Conservation (phyloP, 2,888 invertebrate species). For the Oxystoma pomonae region DNA sequence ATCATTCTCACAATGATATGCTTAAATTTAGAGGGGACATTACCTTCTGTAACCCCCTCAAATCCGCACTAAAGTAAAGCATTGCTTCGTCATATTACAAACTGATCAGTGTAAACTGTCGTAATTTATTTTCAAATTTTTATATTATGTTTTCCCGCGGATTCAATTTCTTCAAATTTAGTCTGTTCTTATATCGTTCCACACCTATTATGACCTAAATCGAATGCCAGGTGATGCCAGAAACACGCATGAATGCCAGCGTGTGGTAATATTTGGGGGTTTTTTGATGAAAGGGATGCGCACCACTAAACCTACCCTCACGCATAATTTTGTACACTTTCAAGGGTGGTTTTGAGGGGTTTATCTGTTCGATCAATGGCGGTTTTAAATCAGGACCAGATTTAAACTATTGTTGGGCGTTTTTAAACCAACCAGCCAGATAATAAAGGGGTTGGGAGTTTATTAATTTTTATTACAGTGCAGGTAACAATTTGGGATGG, state of each 20-base stretch:
- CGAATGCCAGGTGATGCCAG: neutral
- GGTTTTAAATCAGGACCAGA: neutral
- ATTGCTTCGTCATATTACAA: too few species aligned
- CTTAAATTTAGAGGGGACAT: too few species aligned
- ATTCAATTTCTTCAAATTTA: too few species aligned
- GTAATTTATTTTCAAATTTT: too few species aligned
- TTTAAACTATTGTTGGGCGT: neutral
- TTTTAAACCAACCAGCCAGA: neutral
- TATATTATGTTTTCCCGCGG: too few species aligned
- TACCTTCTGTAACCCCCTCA: too few species aligned
- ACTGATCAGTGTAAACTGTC: too few species aligned
- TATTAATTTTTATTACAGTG: neutral
- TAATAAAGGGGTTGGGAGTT: neutral
- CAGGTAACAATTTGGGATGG: neutral
- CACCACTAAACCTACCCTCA: constrained; percentile 1
- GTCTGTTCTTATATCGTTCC: too few species aligned
- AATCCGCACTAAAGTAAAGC: too few species aligned
- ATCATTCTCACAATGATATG: too few species aligned
- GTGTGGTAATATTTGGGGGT: constrained; percentile 26
- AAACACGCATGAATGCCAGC: neutral
- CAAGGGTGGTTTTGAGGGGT: neutral
- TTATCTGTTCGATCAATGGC: neutral
- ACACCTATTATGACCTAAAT: neutral
- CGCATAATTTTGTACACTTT: neutral
- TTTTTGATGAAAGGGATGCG: constrained; percentile 24